Base-by-base conservation (phyloP, 2,113 vertebrate genomes). In the Anguilla rostrata region DNA sequence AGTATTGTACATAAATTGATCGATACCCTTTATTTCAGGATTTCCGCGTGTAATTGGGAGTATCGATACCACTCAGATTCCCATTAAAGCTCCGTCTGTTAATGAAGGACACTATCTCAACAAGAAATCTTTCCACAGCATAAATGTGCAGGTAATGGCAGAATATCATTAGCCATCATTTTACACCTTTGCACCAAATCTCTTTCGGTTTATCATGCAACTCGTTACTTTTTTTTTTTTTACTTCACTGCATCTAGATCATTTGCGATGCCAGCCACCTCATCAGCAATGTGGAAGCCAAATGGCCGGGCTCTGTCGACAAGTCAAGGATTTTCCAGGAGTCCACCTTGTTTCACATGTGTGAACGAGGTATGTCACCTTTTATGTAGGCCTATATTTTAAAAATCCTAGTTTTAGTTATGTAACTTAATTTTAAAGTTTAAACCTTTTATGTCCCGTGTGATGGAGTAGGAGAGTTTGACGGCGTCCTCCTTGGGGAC, bases 131-230 rank as follows among this genome's bases (percentile, higher is more conserved):
- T 84, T 81, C 1, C 66, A 84, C 39, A 66, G 80, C 43, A 83
- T 88, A 60, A 86, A 86, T 86, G 85, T 88, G 39, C 83, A 84
- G 86, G 46, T 84, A 81, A 11, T 87, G 53, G 81, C 83, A 81
- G 79, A 78, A 85, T 78, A 84, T 39, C 22, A 66, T 43, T 57
- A 53, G 49, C 12, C 49, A 53, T 11, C 49, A 14, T 53, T 53
- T 53, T 14, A 53, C 49, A 53, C 49, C 63, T 83, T 84, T 71
- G n/a, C 80, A 43, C 34, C 34, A 34, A 82, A 49, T 82, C 80
- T 43, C 18, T 49, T 82, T 41, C 22, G 11, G 41, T 41, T 81
- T 81, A 53, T 53, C 49, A 53, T 53, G 49, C 49, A 53, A 53
- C 49, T 53, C 8, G 12, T 53, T 12, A 53, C 49, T 53, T 11